Evolutionary conservation across 2,888 invertebrate genomes (phyloP), one percentile per base, ranked within the genome.

Genomic region (Drosophila kokeensis): DNA sequence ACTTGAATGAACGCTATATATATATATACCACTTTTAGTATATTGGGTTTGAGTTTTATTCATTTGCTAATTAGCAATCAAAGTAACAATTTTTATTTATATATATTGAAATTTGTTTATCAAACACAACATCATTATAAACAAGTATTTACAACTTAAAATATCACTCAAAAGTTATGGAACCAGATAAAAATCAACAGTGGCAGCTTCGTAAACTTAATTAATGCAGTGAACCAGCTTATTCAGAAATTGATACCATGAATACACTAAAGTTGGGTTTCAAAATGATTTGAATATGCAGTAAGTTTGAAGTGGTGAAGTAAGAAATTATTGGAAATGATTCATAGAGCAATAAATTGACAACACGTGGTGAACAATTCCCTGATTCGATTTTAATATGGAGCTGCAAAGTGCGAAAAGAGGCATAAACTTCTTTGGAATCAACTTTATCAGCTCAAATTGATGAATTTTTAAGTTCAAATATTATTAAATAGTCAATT

Each of bases 211-310:
- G 27, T 27, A 21, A 42, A 34, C 21, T 50, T 76, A 78, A 76
- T 76, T 62, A 67, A 68, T 79, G 40, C 76, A 60, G 50, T 13
- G 27, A 79, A 73, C 69, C 58, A 69, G 79, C 72, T 77, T 24
- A 29, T 30, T 30, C 67, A 59, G 45, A 49, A 48, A 49, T 36
- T 50, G n/a, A 49, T 34, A 27, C 24, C 13, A 6, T 10, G 18
- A n/a, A 63, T 66, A 40, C 13, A 45, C 21, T 21, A 15, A 45
- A 18, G 8, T 29, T 55, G 7, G 18, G 5, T 1, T n/a, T 15
- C 0, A 49, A 48, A 65, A 40, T 62, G 4, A 13, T 21, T 18
- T 40, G 40, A 40, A 40, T 40, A 40, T 4, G 18, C n/a, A 4
- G 3, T 40, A 40, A n/a, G 1, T 13, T 13, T 7, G 15, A 36